Base-by-base conservation (phyloP, 2,797 vertebrate species). In the Lepilemur ruficaudatus region DNA sequence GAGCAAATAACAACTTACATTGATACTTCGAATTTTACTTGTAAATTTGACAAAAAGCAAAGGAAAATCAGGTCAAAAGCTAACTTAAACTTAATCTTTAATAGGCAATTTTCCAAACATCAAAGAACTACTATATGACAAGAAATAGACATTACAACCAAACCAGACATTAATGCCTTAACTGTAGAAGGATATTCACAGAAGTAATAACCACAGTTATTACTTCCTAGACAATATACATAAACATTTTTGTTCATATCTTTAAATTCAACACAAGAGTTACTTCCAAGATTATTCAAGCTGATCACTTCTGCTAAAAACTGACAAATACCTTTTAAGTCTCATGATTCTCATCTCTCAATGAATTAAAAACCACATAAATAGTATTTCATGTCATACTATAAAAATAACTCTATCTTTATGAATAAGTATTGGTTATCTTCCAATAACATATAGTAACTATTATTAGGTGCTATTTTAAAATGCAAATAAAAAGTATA, bases 401-500 rank as follows among this genome's bases (percentile, higher is more conserved):
- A 72, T 78, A 73, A 46, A 85, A 76, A 79, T 35, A 79, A 80
- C n/a, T 41, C 32, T 63, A 79, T 80, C 38, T 76, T 85, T 83
- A 81, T 43, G 46, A 92, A 78, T 9, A 93, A 87, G 20, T 69
- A 14, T 73, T 46, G 41, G 70, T 63, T 93, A 89, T n/a, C 89
- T 22, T 95, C 85, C 32, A 94, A 94, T 18, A 93, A 95, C 41
- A 83, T n/a, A 81, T 22, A 67, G 17, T 30, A 89, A 80, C 41
- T 82, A 89, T 59, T 75, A 48, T 80, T 92, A 93, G 30, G n/a
- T 94, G 63, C 17, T 83, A 92, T 86, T 95, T 95, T 87, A 80
- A 96, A 96, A 87, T 43, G n/a, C 12, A 89, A 85, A 94, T n/a
- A 76, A 84, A 73, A 92, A 92, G n/a, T 72, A 80, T 84, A 48